phyloP scores from a whole-genome alignment of 2,797 vertebrate genomes.

The Ciconia nigra region DNA sequence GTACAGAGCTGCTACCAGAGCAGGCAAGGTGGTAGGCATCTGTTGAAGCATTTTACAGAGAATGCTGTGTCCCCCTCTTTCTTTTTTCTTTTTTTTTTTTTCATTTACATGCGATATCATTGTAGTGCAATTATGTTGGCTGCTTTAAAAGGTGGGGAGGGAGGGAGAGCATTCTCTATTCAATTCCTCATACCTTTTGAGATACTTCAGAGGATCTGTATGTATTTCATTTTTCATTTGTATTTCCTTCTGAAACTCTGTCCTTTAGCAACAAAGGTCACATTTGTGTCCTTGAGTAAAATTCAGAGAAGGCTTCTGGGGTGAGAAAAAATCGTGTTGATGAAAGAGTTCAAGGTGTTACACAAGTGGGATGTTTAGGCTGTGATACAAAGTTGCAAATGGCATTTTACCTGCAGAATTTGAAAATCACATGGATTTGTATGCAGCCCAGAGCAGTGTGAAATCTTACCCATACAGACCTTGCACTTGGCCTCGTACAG shows the following conservation, averaged over 20 bases:
- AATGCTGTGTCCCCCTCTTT: neutral
- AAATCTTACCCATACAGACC: neutral
- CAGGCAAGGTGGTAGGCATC: neutral
- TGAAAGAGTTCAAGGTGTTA: neutral
- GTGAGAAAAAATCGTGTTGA: neutral
- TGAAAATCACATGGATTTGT: neutral
- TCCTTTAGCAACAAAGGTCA: neutral
- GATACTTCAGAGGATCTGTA: neutral
- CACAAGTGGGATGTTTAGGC: neutral
- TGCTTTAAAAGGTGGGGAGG: neutral
- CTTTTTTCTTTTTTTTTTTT: too few species aligned
- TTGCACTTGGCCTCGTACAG: neutral
- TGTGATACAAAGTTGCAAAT: neutral
- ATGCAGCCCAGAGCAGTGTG: neutral
- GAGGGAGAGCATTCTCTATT: neutral
- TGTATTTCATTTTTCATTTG: neutral
- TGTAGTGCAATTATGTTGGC: neutral
- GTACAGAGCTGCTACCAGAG: neutral
- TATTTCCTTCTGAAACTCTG: neutral
- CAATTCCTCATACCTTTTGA: neutral
- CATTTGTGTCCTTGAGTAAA: neutral
- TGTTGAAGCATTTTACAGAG: neutral
- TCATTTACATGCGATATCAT: rapidly evolving
- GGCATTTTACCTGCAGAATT: slow-evolving; percentile 1
- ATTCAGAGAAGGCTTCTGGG: neutral